phyloP scores from a whole-genome alignment of 1,140 invertebrate genomes.

The Zaprionus taronus region DNA sequence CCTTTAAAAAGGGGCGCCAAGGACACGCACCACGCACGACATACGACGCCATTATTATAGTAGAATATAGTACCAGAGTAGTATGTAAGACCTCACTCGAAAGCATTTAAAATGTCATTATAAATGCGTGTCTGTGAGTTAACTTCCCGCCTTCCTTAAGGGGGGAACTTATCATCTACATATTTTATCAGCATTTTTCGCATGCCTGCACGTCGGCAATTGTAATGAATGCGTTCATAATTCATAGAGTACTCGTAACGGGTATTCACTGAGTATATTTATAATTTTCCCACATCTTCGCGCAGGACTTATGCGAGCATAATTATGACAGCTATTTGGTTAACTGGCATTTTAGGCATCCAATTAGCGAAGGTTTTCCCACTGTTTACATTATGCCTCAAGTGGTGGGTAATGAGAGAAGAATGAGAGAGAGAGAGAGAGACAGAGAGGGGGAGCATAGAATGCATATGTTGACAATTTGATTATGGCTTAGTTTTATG shows the following conservation, averaged over 20 bases:
- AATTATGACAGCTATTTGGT: constrained; percentile 72
- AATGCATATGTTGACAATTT: not conserved
- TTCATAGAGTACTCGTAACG: constrained; percentile 46
- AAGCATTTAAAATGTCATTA: constrained; percentile 78
- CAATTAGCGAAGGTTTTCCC: constrained; percentile 59
- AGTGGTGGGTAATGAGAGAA: not conserved
- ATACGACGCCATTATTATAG: constrained; percentile 25
- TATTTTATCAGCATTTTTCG: constrained; percentile 76
- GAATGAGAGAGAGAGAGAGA: not conserved
- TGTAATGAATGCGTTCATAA: constrained; percentile 76
- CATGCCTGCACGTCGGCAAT: constrained; percentile 73
- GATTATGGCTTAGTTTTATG: not conserved
- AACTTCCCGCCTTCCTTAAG: not conserved
- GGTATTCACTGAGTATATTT: constrained; percentile 2
- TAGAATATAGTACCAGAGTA: not conserved
- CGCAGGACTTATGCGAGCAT: constrained; percentile 15
- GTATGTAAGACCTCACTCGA: not conserved
- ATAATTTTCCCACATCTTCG: constrained; percentile 27
- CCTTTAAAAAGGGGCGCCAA: constrained; percentile 43
- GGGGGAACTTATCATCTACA: constrained; percentile 48
- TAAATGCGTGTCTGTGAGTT: constrained; percentile 62
- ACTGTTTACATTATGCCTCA: constrained; percentile 48
- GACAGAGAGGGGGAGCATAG: not conserved
- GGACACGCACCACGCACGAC: constrained; percentile 43
- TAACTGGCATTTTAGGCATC: constrained; percentile 35